Conservation (phyloP, 2,888 invertebrate species). For the Doris montereyensis region DNA sequence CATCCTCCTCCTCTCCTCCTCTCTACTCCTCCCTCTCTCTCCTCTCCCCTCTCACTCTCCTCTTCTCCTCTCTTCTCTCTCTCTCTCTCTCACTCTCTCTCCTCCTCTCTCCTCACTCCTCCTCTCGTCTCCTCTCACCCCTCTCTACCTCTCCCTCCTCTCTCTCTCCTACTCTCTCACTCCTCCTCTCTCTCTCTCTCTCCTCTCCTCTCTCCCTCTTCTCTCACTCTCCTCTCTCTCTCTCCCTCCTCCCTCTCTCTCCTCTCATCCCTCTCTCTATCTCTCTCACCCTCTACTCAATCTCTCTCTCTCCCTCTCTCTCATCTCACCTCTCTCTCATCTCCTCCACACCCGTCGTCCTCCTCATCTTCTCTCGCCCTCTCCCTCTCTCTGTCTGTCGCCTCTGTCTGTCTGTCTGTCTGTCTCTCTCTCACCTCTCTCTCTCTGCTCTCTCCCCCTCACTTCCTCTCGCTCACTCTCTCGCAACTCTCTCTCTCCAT, state of each 20-base stretch:
- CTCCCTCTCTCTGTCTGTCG: no score
- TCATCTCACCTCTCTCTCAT: not conserved
- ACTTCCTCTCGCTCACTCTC: no score
- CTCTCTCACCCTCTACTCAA: no score
- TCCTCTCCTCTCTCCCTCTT: not conserved
- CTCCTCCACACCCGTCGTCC: not conserved
- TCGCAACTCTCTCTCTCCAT: no score
- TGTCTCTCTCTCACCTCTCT: no score
- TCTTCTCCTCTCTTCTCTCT: not conserved
- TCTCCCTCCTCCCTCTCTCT: not conserved
- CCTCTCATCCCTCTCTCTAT: not conserved
- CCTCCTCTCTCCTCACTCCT: not conserved
- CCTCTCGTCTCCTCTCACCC: not conserved
- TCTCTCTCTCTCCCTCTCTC: not conserved
- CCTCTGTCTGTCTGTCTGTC: no score
- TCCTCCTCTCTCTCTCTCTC: not conserved
- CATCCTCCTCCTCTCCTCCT: not conserved
- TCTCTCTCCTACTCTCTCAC: not conserved
- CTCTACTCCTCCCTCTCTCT: not conserved
- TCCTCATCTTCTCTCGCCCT: no score
- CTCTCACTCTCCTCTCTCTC: not conserved
- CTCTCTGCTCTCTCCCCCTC: no score
- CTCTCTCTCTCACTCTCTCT: not conserved
- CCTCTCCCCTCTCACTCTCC: not conserved
- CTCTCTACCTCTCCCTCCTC: not conserved